Evolutionary conservation across 2,113 vertebrate species (phyloP), one percentile per base, ranked within the genome.

Genomic region (rabbit (Oryctolagus cuniculus)): DNA sequence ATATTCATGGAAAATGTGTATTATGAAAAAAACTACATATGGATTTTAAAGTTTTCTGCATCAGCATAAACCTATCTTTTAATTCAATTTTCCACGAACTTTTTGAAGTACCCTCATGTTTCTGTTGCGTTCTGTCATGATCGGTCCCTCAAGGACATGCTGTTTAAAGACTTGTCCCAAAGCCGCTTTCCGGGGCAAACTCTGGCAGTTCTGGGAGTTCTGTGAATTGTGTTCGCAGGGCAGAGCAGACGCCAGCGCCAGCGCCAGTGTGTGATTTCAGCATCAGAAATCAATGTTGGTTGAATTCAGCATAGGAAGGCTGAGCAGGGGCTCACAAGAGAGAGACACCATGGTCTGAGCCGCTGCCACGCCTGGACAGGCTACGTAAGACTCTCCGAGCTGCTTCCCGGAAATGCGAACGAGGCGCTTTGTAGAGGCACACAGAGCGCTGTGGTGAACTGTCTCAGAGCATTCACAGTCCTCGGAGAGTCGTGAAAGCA

Each of bases 101-200:
- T 58, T 58, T 17, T 15, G 55, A 58, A 58, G 55, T 19, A 58
- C 55, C 15, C 55, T 58, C 31, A 3, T 77, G 6, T 80, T 66
- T 90, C 24, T 11, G 17, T 13, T n/a, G 25, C 9, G 21, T 61
- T 61, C 66, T 91, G 78, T 93, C 38, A 31, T 38, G 44, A 61
- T 24, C 19, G 55, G 6, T 72, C 73, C 90, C 92, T 63, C 51
- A 53, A 72, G n/a, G 29, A 94, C 80, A 36, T 29, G 69, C 44
- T 13, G 7, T 69, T 79, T n/a, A 49, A 78, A 91, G 58, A 92
- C 84, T 80, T 86, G 53, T 29, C 13, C 24, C 72, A 12, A 11
- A 55, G 63, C 38, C 58, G 69, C 67, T 24, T 67, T 51, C 51
- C 1, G 3, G 15, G 22, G 24, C 24, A 34, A 81, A 13, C 13